Percentiles rank a stretch among this genome's conserved stretches.
Conservation (phyloP, 2,797 vertebrate genomes). For the Lutra lutra region DNA sequence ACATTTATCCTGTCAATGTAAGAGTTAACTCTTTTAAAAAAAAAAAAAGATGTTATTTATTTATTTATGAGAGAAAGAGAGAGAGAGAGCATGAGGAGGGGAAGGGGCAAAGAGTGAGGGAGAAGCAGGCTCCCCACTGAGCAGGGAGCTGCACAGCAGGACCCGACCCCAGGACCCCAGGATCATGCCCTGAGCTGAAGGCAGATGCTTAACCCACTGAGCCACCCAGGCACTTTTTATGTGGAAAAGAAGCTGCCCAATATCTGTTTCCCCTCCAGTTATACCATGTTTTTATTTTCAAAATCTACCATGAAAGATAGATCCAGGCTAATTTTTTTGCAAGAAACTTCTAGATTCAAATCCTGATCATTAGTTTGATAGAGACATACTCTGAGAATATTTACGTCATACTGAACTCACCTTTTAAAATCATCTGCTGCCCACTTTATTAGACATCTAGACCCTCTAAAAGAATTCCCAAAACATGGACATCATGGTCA, state of each 20-base stretch:
- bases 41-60: no score
- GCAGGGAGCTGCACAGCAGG: background rate
- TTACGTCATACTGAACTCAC: background rate
- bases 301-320: background rate
- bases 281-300: background rate
- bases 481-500: background rate
- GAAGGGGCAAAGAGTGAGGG: background rate
- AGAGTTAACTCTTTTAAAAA: background rate
- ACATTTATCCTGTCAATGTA: background rate
- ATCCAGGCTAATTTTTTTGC: background rate
- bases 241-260: background rate
- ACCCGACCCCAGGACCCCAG: background rate
- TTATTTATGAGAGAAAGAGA: background rate
- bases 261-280: background rate
- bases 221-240: background rate
- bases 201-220: background rate
- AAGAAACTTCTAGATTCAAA: conserved; percentile 26
- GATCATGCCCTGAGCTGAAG: background rate
- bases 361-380: background rate
- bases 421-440: conserved; percentile 8
- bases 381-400: conserved; percentile 8
- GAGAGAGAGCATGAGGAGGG: background rate
- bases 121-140: background rate
- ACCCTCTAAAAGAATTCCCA: background rate
- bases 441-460: background rate